Conservation (phyloP, 2,113 vertebrate species). For the Marmota flaviventris region DNA sequence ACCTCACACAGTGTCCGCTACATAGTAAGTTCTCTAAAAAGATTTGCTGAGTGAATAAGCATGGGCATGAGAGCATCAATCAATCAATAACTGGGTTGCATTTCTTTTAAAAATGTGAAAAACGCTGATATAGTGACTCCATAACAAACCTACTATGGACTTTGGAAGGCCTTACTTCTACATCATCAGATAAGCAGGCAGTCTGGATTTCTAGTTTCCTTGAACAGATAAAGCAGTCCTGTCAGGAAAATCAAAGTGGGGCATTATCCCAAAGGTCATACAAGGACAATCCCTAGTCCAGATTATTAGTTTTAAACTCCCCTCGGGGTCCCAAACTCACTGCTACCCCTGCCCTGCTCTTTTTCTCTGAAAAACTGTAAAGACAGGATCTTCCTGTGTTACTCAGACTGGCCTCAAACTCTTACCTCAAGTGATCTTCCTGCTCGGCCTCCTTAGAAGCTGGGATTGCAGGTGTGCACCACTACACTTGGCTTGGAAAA, state of each 20-base stretch:
- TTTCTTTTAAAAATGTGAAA: constrained; percentile 35
- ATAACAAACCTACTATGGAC: not conserved
- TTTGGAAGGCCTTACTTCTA: not conserved
- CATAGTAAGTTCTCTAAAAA: not conserved
- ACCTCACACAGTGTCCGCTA: not conserved
- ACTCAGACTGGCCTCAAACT: not conserved
- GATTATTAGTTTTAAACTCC: not conserved
- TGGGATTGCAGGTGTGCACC: not conserved
- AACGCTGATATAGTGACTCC: not conserved
- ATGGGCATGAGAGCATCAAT: not conserved
- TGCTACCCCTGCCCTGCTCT: not conserved
- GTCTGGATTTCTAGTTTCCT: not conserved
- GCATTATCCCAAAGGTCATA: not conserved
- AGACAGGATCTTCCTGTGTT: not conserved
- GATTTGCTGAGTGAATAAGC: not conserved
- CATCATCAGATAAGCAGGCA: not conserved
- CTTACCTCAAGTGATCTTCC: not conserved
- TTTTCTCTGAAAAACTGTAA: not conserved
- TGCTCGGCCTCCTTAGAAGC: not conserved
- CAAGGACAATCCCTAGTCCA: not conserved
- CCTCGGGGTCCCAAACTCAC: not conserved
- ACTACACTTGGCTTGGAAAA: not conserved
- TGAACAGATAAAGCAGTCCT: not conserved
- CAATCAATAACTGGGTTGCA: not conserved
- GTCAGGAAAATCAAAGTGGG: not conserved